A percentile compares a stretch with the other conserved stretches of the same genome.
Evolutionary conservation across 2,888 invertebrate genomes (phyloP).

Genomic region (Dugesia japonica): DNA sequence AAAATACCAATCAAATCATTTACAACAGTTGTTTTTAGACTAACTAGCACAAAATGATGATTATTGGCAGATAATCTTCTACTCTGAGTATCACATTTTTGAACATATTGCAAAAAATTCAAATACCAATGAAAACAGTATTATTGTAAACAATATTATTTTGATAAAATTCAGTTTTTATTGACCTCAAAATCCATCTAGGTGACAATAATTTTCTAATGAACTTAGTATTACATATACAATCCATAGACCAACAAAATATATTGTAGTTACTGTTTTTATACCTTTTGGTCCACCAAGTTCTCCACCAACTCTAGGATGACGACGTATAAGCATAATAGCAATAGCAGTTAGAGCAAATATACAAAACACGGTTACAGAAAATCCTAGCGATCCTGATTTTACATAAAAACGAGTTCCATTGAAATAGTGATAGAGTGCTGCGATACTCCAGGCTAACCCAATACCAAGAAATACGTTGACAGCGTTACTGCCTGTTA

Average conservation of each 20-base stretch:
- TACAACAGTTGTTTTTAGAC: background rate
- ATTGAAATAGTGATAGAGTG: conserved; percentile 66
- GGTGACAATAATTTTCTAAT: conserved; percentile 77
- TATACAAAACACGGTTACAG: conserved; percentile 82
- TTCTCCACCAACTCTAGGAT: conserved; percentile 61
- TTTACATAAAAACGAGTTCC: conserved; percentile 47
- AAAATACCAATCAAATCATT: conserved; percentile 9
- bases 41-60: background rate
- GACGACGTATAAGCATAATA: conserved; percentile 64
- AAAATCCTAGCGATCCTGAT: conserved; percentile 76
- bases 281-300: conserved; percentile 66
- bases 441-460: conserved; percentile 91
- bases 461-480: conserved; percentile 98
- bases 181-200: conserved; percentile 62
- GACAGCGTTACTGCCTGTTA: conserved; percentile 95
- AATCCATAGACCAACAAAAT: conserved; percentile 74
- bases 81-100: conserved; percentile 9
- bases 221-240: conserved; percentile 76
- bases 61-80: conserved; percentile 8
- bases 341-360: conserved; percentile 68
- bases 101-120: background rate
- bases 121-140: background rate
- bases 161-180: conserved; percentile 50
- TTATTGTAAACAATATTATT: background rate
- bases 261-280: conserved; percentile 60